Evolutionary conservation across 2,113 vertebrate species (phyloP).

Genomic region (Cariama cristata): DNA sequence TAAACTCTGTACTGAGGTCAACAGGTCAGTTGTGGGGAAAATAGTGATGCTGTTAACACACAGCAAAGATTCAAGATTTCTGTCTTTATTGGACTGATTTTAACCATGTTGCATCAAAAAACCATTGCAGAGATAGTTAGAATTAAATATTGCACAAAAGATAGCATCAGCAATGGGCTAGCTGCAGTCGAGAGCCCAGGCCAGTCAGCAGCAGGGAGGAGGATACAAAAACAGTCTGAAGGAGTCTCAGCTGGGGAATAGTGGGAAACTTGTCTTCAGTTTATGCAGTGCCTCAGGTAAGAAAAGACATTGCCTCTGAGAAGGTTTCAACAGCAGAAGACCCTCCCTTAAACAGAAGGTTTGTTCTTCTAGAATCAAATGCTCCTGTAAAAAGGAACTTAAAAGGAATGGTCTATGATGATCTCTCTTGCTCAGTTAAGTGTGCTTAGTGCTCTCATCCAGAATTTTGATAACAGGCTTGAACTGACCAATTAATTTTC

Average conservation of each 20-base stretch:
- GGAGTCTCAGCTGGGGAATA: background rate
- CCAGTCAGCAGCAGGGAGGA: background rate
- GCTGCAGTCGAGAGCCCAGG: too few relatives aligned
- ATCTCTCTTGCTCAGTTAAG: background rate
- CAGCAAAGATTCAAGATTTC: background rate
- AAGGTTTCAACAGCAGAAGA: background rate
- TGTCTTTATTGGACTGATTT: background rate
- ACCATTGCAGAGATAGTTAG: background rate
- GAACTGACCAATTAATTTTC: background rate
- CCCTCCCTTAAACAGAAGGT: background rate
- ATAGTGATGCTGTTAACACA: background rate
- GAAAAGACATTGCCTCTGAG: background rate
- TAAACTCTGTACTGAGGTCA: background rate
- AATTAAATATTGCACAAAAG: background rate
- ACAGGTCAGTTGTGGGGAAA: background rate
- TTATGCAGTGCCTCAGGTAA: background rate
- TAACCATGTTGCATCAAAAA: background rate
- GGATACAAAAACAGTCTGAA: background rate
- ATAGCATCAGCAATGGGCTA: background rate
- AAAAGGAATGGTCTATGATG: background rate
- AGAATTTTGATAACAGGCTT: background rate
- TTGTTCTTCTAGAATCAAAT: background rate
- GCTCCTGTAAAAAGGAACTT: background rate
- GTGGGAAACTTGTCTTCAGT: background rate
- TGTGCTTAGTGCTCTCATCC: background rate